Base-by-base conservation (phyloP, 1,140 invertebrate genomes). In the Leptopilina clavipes region DNA sequence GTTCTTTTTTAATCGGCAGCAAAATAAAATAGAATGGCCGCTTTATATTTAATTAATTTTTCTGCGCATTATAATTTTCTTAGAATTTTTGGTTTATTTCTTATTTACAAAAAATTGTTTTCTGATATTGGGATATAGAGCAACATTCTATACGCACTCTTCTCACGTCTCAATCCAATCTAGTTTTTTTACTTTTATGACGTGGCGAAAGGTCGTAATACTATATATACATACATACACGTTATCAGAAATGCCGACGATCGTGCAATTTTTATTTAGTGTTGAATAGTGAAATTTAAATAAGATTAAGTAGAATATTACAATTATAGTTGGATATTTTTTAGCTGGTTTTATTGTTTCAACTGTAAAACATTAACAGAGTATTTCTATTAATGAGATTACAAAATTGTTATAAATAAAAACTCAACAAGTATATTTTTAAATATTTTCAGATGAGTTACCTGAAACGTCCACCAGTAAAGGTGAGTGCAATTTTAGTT, bases 401-500 rank as follows among this genome's bases (percentile, higher is more conserved):
- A 31, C 25, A 31, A 31, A 6, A 52, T n/a, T n/a, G 25, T 5
- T 31, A 1, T 31, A 31, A 31, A 31, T 31, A 31, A 31, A 31
- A 31, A 31, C 3, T 19, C 14, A 8, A 17, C 11, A n/a, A 9
- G 18, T 54, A 18, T 19, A 18, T 1, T 19, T 18, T 22, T 25
- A 73, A n/a, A 70, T 82, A 52, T 82, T 76, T 87, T 87, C 84
- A 87, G 86, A 88, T 81, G 85, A 83, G 78, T 81, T 80, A 72
- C 82, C 80, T 43, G 82, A 83, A 77, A 79, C 76, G 77, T 76
- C 74, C 75, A 76, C 74, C 76, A 77, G 80, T 45, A 80, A 86
- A 73, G 86, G 86, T 87, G 79, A 88, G 86, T 86, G 9, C 5
- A 40, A 40, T 40, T 40, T 40, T 40, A 40, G 9, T 8, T 40